These are phyloP conservation scores for Cerceris rybyensis DNA, from an alignment of 2,888 invertebrate genomes.

Conservation along the genomic window DNA sequence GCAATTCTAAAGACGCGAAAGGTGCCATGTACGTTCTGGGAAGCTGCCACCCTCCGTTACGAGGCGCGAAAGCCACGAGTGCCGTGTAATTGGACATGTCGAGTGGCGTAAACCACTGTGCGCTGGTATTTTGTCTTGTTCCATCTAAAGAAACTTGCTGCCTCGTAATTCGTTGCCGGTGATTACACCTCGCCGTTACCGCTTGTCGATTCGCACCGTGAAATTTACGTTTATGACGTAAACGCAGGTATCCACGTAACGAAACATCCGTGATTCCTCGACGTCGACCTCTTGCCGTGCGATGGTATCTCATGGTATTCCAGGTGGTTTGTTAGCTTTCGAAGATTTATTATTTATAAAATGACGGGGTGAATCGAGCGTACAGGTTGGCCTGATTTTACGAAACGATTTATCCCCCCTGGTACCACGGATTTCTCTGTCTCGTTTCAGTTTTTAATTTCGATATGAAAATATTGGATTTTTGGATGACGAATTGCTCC, in stretches of 20 bases:
- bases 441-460: no score
- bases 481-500: no score
- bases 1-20: conserved; percentile 48
- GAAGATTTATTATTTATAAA: no score
- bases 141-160: conserved; percentile 26
- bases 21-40: conserved; percentile 37
- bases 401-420: no score
- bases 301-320: no score
- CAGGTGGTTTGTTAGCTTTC: no score
- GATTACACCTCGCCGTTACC: conserved; percentile 29
- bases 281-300: no score
- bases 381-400: no score
- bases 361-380: no score
- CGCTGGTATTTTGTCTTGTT: conserved; percentile 55
- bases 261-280: background rate
- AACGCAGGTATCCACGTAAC: background rate
- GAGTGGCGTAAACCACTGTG: conserved; percentile 57
- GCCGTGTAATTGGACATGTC: conserved; percentile 75
- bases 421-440: no score
- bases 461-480: no score
- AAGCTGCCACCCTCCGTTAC: conserved; percentile 58
- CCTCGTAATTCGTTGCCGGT: conserved; percentile 32
- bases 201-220: conserved; percentile 7
- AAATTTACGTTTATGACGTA: conserved; percentile 12
- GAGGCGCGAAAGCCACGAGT: conserved; percentile 70